Conservation (phyloP, 1,140 invertebrate species). For the Euborellia annulipes region DNA sequence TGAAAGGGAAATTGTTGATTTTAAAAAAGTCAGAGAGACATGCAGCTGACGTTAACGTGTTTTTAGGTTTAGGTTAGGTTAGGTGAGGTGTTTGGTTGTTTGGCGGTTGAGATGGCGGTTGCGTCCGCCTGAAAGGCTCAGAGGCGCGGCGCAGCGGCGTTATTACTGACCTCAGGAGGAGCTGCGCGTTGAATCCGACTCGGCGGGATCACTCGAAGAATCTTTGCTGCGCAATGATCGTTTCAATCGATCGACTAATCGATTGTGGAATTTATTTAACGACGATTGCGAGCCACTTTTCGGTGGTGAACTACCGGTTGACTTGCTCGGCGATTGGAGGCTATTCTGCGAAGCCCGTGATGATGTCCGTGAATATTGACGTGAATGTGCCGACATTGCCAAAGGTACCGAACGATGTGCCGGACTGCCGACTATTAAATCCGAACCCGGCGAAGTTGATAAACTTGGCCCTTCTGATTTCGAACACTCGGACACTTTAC, state of each 20-base stretch:
- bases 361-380: conserved; percentile 40
- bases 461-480: conserved; percentile 59
- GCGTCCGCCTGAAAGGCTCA: too few relatives aligned
- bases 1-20: too few relatives aligned
- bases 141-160: too few relatives aligned
- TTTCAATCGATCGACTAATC: conserved; percentile 68
- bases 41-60: too few relatives aligned
- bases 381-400: conserved; percentile 26
- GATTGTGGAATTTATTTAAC: conserved; percentile 68
- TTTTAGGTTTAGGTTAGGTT: too few relatives aligned
- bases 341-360: conserved; percentile 39
- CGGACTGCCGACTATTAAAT: conserved; percentile 37
- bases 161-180: conserved; percentile 6
- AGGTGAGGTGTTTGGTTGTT: too few relatives aligned
- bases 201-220: conserved; percentile 29
- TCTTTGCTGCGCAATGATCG: conserved; percentile 52
- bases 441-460: conserved; percentile 52
- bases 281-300: conserved; percentile 39
- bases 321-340: conserved; percentile 35
- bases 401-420: conserved; percentile 47
- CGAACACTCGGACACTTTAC: conserved; percentile 63
- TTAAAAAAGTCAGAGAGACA: too few relatives aligned
- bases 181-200: not conserved
- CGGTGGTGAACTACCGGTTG: conserved; percentile 41
- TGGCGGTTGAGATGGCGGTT: too few relatives aligned